phyloP scores from a whole-genome alignment of 2,113 vertebrate genomes.

The Zosterops borbonicus region DNA sequence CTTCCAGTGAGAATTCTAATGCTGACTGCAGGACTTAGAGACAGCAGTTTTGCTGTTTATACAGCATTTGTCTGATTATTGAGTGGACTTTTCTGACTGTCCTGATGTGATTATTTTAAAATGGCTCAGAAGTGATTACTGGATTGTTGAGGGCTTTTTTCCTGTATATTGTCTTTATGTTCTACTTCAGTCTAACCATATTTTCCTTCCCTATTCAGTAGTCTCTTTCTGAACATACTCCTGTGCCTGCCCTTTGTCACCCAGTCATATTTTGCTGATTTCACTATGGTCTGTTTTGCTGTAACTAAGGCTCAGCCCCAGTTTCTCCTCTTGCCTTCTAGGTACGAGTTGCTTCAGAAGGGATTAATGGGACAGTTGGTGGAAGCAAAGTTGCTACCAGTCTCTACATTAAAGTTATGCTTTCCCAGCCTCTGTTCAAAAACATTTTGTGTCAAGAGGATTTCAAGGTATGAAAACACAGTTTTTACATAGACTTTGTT shows the following conservation, averaged over 20 bases:
- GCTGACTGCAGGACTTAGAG: background rate
- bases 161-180: background rate
- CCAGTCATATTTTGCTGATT: background rate
- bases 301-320: background rate
- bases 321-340: conserved; percentile 52
- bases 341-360: conserved; percentile 91
- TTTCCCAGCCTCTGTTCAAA: conserved; percentile 84
- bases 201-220: background rate
- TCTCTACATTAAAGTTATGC: conserved; percentile 86
- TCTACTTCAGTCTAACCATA: background rate
- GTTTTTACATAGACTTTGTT: background rate
- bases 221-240: background rate
- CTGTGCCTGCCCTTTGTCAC: background rate
- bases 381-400: conserved; percentile 83
- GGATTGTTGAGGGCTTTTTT: background rate
- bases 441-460: conserved; percentile 79
- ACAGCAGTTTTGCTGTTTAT: background rate
- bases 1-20: background rate
- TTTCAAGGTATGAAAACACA: conserved; percentile 86
- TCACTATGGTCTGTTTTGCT: background rate
- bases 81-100: background rate
- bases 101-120: background rate
- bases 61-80: background rate
- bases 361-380: conserved; percentile 94
- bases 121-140: background rate